Base-by-base conservation (phyloP, 2,113 vertebrate species). In the Larimichthys crocea region DNA sequence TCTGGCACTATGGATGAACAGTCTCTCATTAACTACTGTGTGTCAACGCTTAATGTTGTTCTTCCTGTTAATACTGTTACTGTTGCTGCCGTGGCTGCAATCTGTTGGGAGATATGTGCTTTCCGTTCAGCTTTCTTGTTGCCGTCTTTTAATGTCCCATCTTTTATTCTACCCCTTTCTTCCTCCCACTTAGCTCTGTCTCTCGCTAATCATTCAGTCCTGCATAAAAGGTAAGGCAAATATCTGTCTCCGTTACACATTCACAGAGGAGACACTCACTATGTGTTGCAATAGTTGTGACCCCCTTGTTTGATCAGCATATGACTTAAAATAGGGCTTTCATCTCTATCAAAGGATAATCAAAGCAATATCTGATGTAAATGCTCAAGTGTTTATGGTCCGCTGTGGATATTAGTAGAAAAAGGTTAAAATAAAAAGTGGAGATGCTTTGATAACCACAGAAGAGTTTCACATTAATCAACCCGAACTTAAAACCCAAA, bases 391-490 rank as follows among this genome's bases (percentile, higher is more conserved):
- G 75, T 79, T 66, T 57, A 60, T 70, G 74, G 49, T 85, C 78
- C 73, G 72, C 74, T 82, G 88, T 90, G 75, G 65, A 60, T 62
- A 61, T 86, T 82, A 68, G 78, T 85, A 80, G 82, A 79, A 86
- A 89, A 87, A 67, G 22, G 19, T 31, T 74, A 0, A 85, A 87
- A 64, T 55, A 62, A 85, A 91, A 86, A 76, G 16, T 80, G 59
- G 76, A 75, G 83, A 92, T 68, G 74, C 91, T 93, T 92, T 93
- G 87, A 85, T 92, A 91, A 93, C 93, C 93, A 92, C 91, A 92
- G 87, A 93, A 91, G 85, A 82, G 65, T 24, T 10, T 9, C 0
- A 0, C 8, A 59, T 26, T 19, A 57, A 59, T 26, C 11, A 86
- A 50, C 22, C 64, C 11, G 61, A 57, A 46, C 78, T 77, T 19